phyloP scores from a whole-genome alignment of 2,113 vertebrate species.

The Sciurus niger region DNA sequence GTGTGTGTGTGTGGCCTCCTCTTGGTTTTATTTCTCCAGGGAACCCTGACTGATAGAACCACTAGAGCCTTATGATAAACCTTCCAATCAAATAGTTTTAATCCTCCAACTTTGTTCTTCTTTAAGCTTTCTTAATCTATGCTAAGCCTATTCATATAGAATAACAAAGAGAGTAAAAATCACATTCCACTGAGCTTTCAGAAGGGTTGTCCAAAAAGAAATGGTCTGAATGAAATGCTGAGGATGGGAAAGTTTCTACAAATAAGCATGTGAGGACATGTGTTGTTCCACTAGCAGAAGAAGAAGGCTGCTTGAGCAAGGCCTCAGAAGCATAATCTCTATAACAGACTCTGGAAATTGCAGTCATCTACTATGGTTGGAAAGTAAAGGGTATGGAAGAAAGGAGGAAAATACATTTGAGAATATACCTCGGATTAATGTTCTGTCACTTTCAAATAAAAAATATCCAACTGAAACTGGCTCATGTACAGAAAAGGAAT shows the following conservation, averaged over 20 bases:
- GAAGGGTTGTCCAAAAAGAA: not conserved
- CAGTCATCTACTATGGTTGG: not conserved
- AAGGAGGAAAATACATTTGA: not conserved
- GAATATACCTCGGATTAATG: not conserved
- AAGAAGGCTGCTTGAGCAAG: not conserved
- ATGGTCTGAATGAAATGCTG: not conserved
- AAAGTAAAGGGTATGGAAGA: not conserved
- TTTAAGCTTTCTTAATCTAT: not conserved
- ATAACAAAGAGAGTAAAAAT: not conserved
- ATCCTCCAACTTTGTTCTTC: not conserved
- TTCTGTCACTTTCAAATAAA: not conserved
- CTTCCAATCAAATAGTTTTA: not conserved
- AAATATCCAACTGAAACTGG: not conserved
- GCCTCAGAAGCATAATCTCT: not conserved
- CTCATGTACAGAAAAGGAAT: not conserved
- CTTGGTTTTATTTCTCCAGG: not conserved
- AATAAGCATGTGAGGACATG: not conserved
- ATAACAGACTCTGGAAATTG: not conserved
- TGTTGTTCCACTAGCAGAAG: not conserved
- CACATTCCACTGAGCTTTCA: not conserved
- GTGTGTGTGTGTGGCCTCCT: not conserved
- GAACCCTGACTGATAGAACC: not conserved
- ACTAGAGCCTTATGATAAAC: not conserved
- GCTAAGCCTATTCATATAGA: not conserved
- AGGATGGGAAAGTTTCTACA: not conserved